A percentile compares a stretch with the other conserved stretches of the same genome.
These are phyloP conservation scores for Caenorhabditis inopinata DNA, from an alignment of 1,140 invertebrate species.

Conservation along the genomic window DNA sequence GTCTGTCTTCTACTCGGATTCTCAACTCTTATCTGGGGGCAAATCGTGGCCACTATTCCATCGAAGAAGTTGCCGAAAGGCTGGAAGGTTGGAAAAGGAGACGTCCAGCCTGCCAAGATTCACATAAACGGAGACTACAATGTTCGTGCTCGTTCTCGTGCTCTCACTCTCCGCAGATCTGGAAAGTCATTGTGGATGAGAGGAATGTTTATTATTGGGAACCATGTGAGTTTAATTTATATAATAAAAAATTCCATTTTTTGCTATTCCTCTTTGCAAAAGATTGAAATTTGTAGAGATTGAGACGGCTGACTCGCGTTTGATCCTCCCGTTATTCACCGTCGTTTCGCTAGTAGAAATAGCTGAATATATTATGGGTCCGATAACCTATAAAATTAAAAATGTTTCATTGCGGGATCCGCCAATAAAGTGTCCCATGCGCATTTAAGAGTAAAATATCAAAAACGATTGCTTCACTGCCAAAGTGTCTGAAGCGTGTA, in stretches of 20 bases:
- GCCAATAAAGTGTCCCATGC: too few relatives aligned
- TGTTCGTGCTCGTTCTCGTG: slow-evolving; percentile 37
- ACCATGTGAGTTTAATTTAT: slow-evolving; percentile 55
- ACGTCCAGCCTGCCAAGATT: slow-evolving; percentile 37
- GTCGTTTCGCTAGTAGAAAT: too few relatives aligned
- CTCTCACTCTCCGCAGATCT: slow-evolving; percentile 39
- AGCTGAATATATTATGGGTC: too few relatives aligned
- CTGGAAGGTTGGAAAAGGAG: slow-evolving; percentile 48
- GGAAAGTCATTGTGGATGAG: slow-evolving; percentile 57
- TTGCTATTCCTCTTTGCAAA: too few relatives aligned
- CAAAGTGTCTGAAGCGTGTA: too few relatives aligned
- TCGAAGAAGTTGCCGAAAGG: slow-evolving; percentile 51
- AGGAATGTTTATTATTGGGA: slow-evolving; percentile 60
- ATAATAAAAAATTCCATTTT: neutral
- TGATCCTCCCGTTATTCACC: too few relatives aligned
- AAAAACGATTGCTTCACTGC: too few relatives aligned
- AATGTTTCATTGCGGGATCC: too few relatives aligned
- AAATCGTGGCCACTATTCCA: slow-evolving; percentile 86
- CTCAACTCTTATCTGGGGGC: slow-evolving; percentile 92
- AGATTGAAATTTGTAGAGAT: too few relatives aligned
- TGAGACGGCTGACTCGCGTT: too few relatives aligned
- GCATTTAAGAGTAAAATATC: too few relatives aligned
- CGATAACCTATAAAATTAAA: too few relatives aligned
- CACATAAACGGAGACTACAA: slow-evolving; percentile 48
- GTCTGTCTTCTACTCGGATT: slow-evolving; percentile 96